Evolutionary conservation across 2,113 vertebrate genomes (phyloP), one percentile per base, ranked within the genome.

Genomic region (Globicephala melas): DNA sequence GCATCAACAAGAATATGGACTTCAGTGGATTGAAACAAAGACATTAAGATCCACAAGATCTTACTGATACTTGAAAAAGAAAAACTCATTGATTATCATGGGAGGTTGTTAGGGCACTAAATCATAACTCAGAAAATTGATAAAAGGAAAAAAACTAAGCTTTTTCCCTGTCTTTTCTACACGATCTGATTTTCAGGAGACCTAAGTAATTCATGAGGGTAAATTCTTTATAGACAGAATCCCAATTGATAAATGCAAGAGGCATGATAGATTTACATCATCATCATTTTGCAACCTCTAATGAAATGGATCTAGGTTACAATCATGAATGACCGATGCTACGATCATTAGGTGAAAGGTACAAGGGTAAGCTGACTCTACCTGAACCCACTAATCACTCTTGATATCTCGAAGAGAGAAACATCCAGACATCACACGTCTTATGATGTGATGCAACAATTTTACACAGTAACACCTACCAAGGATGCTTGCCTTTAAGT

Each of bases 151-250:
- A 36, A 83, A 80, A 65, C 8, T 12, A 82, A 71, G 26, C 12
- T 6, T 68, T 95, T 88, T 68, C 33, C 62, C 6, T n/a, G 41
- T 68, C 60, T 91, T 96, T 89, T 33, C 36, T 33, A n/a, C 3
- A 63, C 5, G 68, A 68, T 63, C 38, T 89, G 44, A 96, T 91
- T 92, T 91, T 89, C 20, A 50, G 26, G 68, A 94, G 55, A 74
- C 7, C 8, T 63, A 91, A 70, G 55, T 13, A 86, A 58, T 60
- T 89, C 28, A 71, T 15, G 10, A 77, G n/a, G 23, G 6, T n/a
- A 90, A 47, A 73, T 74, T 82, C 65, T 85, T 97, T 70, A 91
- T 2, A 62, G n/a, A 79, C 20, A 96, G 18, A 80, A 94, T 92
- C 63, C 70, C 36, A 85, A 88, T 50, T 88, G 70, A 84, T n/a